Percentiles rank a stretch among this genome's conserved stretches.
These are phyloP conservation scores for Tragelaphus scriptus DNA, from an alignment of 2,113 vertebrate species.

Conservation along the genomic window DNA sequence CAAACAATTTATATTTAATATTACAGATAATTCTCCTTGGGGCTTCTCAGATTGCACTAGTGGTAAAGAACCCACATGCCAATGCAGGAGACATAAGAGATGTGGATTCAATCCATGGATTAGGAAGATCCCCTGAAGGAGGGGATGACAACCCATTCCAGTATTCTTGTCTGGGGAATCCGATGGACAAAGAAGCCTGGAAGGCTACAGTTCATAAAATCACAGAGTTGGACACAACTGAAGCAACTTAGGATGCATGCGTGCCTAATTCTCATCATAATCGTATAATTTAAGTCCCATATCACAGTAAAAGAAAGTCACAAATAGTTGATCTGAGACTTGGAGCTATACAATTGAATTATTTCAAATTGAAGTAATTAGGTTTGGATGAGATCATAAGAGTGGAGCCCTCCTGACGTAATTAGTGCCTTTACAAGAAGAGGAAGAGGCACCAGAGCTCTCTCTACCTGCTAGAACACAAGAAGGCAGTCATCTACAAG, in stretches of 20 bases:
- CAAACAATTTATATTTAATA: not conserved
- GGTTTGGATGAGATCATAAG: not conserved
- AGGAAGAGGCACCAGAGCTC: not conserved
- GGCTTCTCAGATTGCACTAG: not conserved
- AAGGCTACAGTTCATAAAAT: not conserved
- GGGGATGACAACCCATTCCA: not conserved
- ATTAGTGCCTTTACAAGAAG: not conserved
- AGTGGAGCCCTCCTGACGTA: not conserved
- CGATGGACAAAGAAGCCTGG: not conserved
- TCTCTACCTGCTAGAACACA: not conserved
- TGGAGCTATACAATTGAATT: not conserved
- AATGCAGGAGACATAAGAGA: not conserved
- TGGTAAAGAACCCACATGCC: not conserved
- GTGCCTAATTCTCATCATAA: not conserved
- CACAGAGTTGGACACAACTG: not conserved
- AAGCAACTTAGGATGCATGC: not conserved
- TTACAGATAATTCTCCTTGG: not conserved
- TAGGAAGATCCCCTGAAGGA: not conserved
- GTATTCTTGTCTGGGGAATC: not conserved
- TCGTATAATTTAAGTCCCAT: not conserved
- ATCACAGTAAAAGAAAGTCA: not conserved
- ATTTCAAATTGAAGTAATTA: not conserved
- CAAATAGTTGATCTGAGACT: not conserved
- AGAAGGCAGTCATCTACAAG: not conserved
- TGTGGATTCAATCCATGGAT: not conserved